phyloP scores from a whole-genome alignment of 2,113 vertebrate species.

The Sminthopsis crassicaudata region DNA sequence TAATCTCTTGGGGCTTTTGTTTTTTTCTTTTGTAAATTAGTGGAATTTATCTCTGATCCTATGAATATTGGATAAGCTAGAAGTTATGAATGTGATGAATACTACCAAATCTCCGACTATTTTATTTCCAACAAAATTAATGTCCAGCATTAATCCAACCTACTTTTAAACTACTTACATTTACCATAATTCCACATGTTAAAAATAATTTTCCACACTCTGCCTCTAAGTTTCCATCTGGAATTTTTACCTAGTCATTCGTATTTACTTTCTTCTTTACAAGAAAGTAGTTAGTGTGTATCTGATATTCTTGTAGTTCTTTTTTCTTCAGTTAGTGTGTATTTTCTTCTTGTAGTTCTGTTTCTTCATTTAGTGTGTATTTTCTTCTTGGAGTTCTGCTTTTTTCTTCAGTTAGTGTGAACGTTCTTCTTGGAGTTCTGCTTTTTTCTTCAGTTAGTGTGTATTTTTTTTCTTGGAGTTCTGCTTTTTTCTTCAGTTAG shows the following conservation, averaged over 20 bases:
- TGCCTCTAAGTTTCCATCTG: background rate
- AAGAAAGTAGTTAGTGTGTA: background rate
- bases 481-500: background rate
- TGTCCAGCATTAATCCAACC: background rate
- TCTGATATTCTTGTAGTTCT: background rate
- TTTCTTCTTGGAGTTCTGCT: too few species aligned
- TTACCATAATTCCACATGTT: background rate
- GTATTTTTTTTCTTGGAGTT: too few species aligned
- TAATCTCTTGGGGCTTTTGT: background rate
- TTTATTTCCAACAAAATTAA: background rate
- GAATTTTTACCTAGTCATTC: background rate
- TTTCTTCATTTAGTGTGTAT: too few species aligned
- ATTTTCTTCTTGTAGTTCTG: too few species aligned
- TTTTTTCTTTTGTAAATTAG: background rate
- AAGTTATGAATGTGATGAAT: background rate
- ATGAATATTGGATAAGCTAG: background rate
- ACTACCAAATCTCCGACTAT: background rate
- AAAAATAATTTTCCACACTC: background rate
- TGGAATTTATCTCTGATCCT: background rate
- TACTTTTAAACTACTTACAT: background rate
- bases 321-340: background rate
- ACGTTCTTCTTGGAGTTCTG: too few species aligned
- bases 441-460: too few species aligned
- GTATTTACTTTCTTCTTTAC: background rate
- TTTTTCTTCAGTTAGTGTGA: too few species aligned